Conservation (phyloP, 1,140 invertebrate genomes). For the Drosophila guanche region DNA sequence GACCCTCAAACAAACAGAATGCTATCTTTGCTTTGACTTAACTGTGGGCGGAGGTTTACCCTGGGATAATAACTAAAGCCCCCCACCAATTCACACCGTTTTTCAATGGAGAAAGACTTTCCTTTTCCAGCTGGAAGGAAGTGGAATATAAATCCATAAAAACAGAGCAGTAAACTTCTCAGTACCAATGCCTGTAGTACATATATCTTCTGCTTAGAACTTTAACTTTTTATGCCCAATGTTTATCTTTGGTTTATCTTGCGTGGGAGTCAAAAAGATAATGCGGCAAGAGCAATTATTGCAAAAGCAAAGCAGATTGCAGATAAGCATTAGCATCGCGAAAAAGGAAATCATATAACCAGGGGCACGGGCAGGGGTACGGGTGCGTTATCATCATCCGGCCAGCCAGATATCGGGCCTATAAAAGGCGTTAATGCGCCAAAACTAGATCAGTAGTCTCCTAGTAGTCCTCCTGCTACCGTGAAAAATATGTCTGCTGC, state of each 20-base stretch:
- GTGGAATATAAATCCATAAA: not conserved
- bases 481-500: slow-evolving; percentile 4
- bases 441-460: slow-evolving; percentile 44
- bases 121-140: not conserved
- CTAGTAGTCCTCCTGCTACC: slow-evolving; percentile 1
- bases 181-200: no score
- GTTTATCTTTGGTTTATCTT: slow-evolving; percentile 32
- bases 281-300: slow-evolving; percentile 37
- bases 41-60: slow-evolving; percentile 26
- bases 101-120: not conserved
- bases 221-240: slow-evolving; percentile 9
- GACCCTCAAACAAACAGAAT: slow-evolving; percentile 41
- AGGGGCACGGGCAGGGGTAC: no score
- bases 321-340: slow-evolving; percentile 41
- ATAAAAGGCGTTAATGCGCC: slow-evolving; percentile 71
- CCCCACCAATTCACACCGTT: slow-evolving; percentile 44
- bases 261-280: slow-evolving; percentile 27
- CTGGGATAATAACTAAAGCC: slow-evolving; percentile 26
- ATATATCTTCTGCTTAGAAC: no score
- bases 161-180: slow-evolving; percentile 5
- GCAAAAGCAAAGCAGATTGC: slow-evolving; percentile 19
- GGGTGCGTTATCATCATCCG: slow-evolving; percentile 45
- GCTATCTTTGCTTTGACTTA: no score
- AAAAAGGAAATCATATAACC: slow-evolving; percentile 61
- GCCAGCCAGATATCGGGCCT: slow-evolving; percentile 24